Evolutionary conservation across 2,888 invertebrate genomes (phyloP).

Genomic region (Cheiracanthium punctorium): DNA sequence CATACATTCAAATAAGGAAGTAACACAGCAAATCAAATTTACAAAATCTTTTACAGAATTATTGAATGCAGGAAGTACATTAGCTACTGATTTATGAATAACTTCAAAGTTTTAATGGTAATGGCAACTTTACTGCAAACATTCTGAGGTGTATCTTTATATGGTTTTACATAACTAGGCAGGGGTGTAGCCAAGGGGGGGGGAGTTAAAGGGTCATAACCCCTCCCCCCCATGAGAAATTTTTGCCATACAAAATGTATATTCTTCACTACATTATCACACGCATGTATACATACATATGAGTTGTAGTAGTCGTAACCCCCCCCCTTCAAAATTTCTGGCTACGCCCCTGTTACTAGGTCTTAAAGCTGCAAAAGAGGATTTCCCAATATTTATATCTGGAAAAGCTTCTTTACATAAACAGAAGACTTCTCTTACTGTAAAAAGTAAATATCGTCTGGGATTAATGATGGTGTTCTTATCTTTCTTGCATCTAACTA

Average conservation of each 20-base stretch:
- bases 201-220: no score
- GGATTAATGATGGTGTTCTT: background rate
- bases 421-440: background rate
- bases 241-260: no score
- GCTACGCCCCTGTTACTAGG: conserved; percentile 12
- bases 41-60: background rate
- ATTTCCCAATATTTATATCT: conserved; percentile 2
- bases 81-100: background rate
- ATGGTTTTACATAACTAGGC: background rate
- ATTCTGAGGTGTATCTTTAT: conserved; percentile 1
- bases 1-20: background rate
- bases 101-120: background rate
- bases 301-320: no score
- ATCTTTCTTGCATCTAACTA: background rate
- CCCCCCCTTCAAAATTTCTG: no score
- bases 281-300: no score
- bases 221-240: no score
- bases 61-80: background rate
- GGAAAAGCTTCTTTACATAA: background rate
- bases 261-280: no score
- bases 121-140: background rate
- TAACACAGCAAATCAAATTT: background rate
- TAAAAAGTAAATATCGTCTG: background rate
- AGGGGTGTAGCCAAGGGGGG: background rate
- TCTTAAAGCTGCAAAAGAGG: conserved; percentile 2